Percentiles rank a stretch among this genome's conserved stretches.
Conservation (phyloP, 2,797 vertebrate genomes). For the Paedocypris micromegethes region DNA sequence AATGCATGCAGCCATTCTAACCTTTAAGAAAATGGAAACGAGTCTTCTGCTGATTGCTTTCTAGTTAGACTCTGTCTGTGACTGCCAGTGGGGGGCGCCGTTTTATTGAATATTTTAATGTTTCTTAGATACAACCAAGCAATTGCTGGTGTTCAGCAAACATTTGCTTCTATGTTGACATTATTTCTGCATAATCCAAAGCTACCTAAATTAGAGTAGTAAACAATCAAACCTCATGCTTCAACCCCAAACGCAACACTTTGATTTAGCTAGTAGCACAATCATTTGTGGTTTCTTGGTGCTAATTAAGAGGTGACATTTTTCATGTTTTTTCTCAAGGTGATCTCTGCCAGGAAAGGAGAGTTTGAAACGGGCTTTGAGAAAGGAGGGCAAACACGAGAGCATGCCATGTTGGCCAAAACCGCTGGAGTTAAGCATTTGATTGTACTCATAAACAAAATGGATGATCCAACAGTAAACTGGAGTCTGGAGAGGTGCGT, state of each 20-base stretch:
- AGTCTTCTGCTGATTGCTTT: background rate
- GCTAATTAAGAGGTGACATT: background rate
- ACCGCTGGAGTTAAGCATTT: conserved; percentile 96
- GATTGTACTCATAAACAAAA: conserved; percentile 97
- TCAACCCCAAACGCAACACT: too few relatives aligned
- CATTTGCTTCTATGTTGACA: too few relatives aligned
- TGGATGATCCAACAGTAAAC: conserved; percentile 97
- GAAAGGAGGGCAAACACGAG: conserved; percentile 94
- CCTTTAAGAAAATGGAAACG: too few relatives aligned
- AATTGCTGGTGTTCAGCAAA: too few relatives aligned
- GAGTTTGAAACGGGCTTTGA: conserved; percentile 99
- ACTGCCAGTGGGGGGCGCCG: conserved; percentile 22
- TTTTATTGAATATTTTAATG: background rate
- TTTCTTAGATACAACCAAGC: too few relatives aligned
- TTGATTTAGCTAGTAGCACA: too few relatives aligned
- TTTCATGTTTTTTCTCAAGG: conserved; percentile 60
- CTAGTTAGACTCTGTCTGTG: background rate
- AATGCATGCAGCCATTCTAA: background rate
- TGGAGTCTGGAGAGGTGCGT: conserved; percentile 93
- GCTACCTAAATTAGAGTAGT: too few relatives aligned
- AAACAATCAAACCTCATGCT: too few relatives aligned
- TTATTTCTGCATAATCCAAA: too few relatives aligned
- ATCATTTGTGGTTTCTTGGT: too few relatives aligned
- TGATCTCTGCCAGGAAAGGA: conserved; percentile 96
- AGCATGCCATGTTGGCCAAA: conserved; percentile 97